Base-by-base conservation (phyloP, 2,113 vertebrate species). In the Burhinus oedicnemus region DNA sequence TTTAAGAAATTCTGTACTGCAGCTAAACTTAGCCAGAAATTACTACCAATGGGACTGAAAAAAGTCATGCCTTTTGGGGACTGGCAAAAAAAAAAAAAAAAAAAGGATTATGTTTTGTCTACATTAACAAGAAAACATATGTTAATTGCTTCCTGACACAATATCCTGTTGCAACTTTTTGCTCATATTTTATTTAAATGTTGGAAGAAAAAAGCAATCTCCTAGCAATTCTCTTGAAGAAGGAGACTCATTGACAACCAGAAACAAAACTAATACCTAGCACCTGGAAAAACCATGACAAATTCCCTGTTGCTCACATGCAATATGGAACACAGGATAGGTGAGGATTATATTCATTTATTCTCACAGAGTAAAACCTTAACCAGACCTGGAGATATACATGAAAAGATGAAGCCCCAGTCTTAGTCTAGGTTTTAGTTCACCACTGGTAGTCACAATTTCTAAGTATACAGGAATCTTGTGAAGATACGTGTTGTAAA, bases 171-270 rank as follows among this genome's bases (percentile, higher is more conserved):
- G 29, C 42, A 86, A 22, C 8, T 70, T 92, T 90, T 83, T 83
- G 38, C 16, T 93, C 15, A 3, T 12, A 16, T 81, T 74, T 84
- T 77, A 54, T 68, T 51, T 13, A 47, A 75, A 68, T 1, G 1
- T 4, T 61, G 30, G 20, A 51, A 60, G 8, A 18, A 34, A 83
- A 42, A 3, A 21, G 5, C 0, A 0, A 47, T 68, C 9, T 74
- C 49, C 16, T 64, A 66, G 15, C 25, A 42, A 30, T 57, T 70
- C 8, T 65, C 6, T 87, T 65, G 29, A 89, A 68, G 4, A 70
- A 45, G 14, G 34, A 30, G 26, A 92, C 9, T 70, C 55, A 54
- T 2, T 75, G 38, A 25, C 30, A 76, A 61, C 8, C 44, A 81
- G 49, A 89, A 90, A 57, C 6, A 90, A 94, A 84, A n/a, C 12